Evolutionary conservation across 2,888 invertebrate genomes (phyloP), one percentile per base, ranked within the genome.

Genomic region (Volucella bombylans): DNA sequence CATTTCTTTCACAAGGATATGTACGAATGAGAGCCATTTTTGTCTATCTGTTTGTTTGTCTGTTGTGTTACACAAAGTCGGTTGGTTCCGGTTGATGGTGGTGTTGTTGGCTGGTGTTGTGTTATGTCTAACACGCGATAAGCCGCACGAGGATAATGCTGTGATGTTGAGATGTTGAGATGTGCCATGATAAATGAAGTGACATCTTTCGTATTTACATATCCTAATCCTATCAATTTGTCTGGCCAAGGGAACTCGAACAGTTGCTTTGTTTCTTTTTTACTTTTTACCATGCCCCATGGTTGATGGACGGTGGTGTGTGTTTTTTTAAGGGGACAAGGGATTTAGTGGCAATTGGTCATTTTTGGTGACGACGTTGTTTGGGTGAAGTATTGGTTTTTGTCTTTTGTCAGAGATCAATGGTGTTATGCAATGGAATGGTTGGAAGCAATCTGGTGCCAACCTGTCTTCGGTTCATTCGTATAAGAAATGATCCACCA

Each of bases 181-280:
- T 82, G 59, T 73, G 57, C 65, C 23, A 52, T 81, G 81, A 81
- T 81, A 85, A 77, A 85, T 85, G 81, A 81, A 85, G 62, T 85
- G 85, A 81, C 81, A 81, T 81, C 71, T 49, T 76, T 76, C 4
- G 64, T 81, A 81, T 85, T 81, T 81, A 85, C 85, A 81, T 85
- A 85, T 71, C 81, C 68, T 81, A 85, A 85, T 85, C 85, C 81
- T 64, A 77, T 81, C 71, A 85, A 81, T 85, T 85, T 85, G 81
- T 85, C 76, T 77, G 85, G 50, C 72, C 76, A 81, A 77, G 76
- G 85, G 81, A 85, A 81, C 62, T 74, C 12, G 62, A 76, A 69
- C 71, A 76, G 71, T 81, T 81, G 81, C 64, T 69, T 79, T 82
- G 57, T 68, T 82, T 57, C 38, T 57, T 8, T 57, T 8, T 69